A percentile compares a stretch with the other conserved stretches of the same genome.
phyloP scores from a whole-genome alignment of 2,888 invertebrate species.

The Arrhopalites spinosus region DNA sequence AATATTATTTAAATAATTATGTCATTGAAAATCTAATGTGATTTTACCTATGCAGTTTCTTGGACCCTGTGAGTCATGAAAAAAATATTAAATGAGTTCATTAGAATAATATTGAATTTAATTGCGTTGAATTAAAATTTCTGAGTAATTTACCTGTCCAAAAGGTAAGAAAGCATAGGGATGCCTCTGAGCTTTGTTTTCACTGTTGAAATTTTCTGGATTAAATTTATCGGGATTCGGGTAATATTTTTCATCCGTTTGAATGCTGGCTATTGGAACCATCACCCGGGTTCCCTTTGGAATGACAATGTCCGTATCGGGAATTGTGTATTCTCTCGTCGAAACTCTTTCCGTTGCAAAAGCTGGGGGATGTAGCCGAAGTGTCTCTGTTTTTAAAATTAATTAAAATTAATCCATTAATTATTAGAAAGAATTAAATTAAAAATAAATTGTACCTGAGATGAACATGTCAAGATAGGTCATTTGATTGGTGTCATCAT shows the following conservation, averaged over 20 bases:
- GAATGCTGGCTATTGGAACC: constrained; percentile 66
- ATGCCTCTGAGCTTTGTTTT: constrained; percentile 64
- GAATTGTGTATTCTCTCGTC: constrained; percentile 62
- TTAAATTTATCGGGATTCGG: constrained; percentile 66
- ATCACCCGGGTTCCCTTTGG: constrained; percentile 64
- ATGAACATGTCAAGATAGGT: constrained; percentile 48
- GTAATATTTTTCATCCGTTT: constrained; percentile 66
- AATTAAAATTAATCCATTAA: neutral
- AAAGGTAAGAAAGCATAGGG: constrained; percentile 65
- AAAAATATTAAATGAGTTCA: neutral
- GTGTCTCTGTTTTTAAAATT: constrained; percentile 61
- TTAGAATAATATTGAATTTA: neutral
- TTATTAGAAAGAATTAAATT: no score
- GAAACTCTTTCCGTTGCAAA: constrained; percentile 59
- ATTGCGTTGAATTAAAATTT: neutral
- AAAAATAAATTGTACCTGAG: constrained; percentile 46
- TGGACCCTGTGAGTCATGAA: no score
- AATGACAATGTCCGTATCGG: constrained; percentile 62
- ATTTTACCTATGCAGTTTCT: neutral
- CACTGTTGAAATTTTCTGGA: constrained; percentile 66
- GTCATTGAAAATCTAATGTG: no score
- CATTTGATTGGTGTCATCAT: constrained; percentile 40
- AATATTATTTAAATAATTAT: no score
- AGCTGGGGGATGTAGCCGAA: constrained; percentile 62
- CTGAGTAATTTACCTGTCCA: neutral